Evolutionary conservation across 2,113 vertebrate genomes (phyloP).

Genomic region (Planiliza haematocheilus): DNA sequence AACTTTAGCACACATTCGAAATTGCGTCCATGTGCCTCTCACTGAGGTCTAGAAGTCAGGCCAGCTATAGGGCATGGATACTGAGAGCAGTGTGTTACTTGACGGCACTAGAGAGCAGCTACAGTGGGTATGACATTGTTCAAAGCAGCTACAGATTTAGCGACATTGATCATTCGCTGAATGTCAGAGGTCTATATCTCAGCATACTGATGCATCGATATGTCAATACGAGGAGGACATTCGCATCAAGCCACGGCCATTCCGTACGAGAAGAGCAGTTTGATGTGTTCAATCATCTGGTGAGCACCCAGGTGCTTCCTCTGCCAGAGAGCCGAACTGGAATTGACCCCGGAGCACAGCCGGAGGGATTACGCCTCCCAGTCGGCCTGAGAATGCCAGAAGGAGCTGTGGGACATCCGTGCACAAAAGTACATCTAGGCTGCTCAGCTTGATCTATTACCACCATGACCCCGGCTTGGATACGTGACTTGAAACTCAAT

Average conservation of each 20-base stretch:
- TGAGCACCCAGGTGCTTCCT: slow-evolving; percentile 11
- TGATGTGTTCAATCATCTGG: slow-evolving; percentile 2
- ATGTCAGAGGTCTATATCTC: background rate
- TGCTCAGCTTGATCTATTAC: slow-evolving; percentile 25
- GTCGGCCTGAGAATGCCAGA: slow-evolving; percentile 25
- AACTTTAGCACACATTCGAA: too few relatives aligned
- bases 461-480: slow-evolving; percentile 6
- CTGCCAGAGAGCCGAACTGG: slow-evolving; percentile 16
- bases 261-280: background rate
- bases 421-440: slow-evolving; percentile 10
- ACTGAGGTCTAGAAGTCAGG: too few relatives aligned
- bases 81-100: too few relatives aligned
- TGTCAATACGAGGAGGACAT: background rate
- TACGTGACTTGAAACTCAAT: slow-evolving; percentile 11
- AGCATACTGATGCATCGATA: background rate
- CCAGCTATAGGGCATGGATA: too few relatives aligned
- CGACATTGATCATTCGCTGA: background rate
- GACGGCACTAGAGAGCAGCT: too few relatives aligned
- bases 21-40: too few relatives aligned
- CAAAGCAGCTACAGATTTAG: background rate
- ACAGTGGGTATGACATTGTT: background rate
- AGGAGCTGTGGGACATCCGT: slow-evolving; percentile 17
- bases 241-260: slow-evolving; percentile 7
- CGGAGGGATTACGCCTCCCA: slow-evolving; percentile 42
- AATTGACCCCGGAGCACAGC: slow-evolving; percentile 32